A percentile compares a stretch with the other conserved stretches of the same genome.
Conservation (phyloP, 2,113 vertebrate genomes). For the Progne subis region DNA sequence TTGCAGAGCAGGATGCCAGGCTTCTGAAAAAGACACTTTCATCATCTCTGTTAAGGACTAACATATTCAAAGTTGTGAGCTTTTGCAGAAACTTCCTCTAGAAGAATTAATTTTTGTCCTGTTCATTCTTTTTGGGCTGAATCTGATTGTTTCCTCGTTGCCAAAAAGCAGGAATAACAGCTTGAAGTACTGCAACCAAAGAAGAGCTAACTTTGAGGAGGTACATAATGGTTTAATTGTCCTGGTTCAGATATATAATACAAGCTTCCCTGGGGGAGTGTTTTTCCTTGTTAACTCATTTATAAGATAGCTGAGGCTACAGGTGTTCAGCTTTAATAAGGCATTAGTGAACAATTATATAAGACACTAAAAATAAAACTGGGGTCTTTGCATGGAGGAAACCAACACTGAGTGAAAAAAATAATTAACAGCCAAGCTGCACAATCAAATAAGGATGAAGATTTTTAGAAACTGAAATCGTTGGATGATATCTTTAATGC, state of each 20-base stretch:
- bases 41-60: not conserved
- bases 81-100: not conserved
- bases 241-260: not conserved
- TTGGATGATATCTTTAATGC: not conserved
- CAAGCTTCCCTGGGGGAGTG: not conserved
- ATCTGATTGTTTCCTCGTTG: not conserved
- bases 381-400: not conserved
- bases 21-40: not conserved
- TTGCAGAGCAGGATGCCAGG: not conserved
- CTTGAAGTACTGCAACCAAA: not conserved
- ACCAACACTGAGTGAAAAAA: not conserved
- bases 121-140: not conserved
- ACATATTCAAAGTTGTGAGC: not conserved
- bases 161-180: not conserved
- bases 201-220: not conserved
- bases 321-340: constrained; percentile 59
- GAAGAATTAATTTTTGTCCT: not conserved
- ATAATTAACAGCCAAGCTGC: not conserved
- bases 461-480: not conserved
- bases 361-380: constrained; percentile 35
- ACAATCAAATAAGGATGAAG: not conserved
- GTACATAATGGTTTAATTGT: constrained; percentile 15
- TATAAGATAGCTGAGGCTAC: constrained; percentile 39
- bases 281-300: constrained; percentile 46
- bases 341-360: constrained; percentile 42